Conservation (phyloP, 35 echinoderm and acorn worm genomes). For the Amphiura filiformis region DNA sequence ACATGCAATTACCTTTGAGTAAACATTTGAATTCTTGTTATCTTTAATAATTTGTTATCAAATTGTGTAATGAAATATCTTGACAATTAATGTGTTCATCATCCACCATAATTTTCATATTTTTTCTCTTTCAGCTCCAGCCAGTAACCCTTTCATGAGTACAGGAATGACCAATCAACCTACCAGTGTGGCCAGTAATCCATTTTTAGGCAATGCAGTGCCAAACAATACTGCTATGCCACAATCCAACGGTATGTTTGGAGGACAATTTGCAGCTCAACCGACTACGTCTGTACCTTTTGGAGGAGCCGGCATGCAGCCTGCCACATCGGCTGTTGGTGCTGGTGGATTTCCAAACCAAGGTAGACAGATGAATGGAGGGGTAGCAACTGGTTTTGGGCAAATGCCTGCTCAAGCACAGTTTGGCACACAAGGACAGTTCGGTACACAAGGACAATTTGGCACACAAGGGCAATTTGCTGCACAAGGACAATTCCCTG, state of each 20-base stretch:
- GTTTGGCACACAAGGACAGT: background rate
- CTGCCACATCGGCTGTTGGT: background rate
- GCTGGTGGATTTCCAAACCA: background rate
- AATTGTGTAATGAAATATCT: too few species aligned
- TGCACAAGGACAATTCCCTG: background rate
- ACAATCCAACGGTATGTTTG: background rate
- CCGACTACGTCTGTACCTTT: background rate
- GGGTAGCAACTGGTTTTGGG: background rate
- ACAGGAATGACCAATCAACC: background rate
- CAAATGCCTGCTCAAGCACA: background rate
- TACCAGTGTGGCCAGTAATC: background rate
- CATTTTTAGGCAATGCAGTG: background rate
- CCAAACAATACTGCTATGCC: background rate
- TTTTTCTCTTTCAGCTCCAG: slow-evolving; percentile 1
- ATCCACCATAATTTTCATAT: too few species aligned
- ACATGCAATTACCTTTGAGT: too few species aligned
- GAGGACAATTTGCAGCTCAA: background rate
- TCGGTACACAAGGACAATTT: background rate
- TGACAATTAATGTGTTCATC: too few species aligned
- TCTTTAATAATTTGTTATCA: too few species aligned
- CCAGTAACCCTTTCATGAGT: background rate
- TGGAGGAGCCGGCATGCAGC: background rate
- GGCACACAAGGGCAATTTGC: background rate
- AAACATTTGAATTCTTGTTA: too few species aligned
- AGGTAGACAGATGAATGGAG: background rate